Conservation (phyloP, 2,797 vertebrate genomes). For the Gadopsis bispinosus region DNA sequence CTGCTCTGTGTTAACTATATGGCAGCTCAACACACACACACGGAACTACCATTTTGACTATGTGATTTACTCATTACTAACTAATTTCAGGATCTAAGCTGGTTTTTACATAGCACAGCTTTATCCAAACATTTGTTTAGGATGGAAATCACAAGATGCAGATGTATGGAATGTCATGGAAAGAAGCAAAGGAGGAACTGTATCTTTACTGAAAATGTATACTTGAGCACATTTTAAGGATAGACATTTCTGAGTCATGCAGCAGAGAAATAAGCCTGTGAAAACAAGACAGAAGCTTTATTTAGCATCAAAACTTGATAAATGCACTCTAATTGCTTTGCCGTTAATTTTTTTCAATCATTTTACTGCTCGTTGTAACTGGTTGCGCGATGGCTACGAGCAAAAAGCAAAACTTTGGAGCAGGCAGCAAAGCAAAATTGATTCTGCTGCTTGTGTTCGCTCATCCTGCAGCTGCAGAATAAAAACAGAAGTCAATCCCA, state of each 20-base stretch:
- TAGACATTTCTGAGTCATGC: conserved; percentile 32
- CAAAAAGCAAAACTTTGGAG: conserved; percentile 20
- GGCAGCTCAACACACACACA: conserved; percentile 34
- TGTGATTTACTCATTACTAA: conserved; percentile 59
- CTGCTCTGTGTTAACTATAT: conserved; percentile 39
- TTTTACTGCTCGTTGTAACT: conserved; percentile 22
- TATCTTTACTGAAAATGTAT: conserved; percentile 21
- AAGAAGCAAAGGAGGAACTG: conserved; percentile 11
- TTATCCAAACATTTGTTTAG: conserved; percentile 48
- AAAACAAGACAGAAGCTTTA: conserved; percentile 51
- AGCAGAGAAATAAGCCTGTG: conserved; percentile 26
- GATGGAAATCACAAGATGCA: conserved; percentile 31
- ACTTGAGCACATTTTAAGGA: conserved; percentile 19
- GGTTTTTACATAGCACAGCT: conserved; percentile 13
- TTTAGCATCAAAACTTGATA: conserved; percentile 45
- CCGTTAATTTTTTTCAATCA: conserved; percentile 16
- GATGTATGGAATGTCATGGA: conserved; percentile 35
- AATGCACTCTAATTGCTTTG: conserved; percentile 27
- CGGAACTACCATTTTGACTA: conserved; percentile 29
- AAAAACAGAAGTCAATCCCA: conserved; percentile 19
- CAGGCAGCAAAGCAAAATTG: background rate
- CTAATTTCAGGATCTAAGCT: conserved; percentile 37
- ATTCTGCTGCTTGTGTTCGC: background rate
- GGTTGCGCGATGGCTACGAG: conserved; percentile 12
- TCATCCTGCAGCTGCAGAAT: background rate